Evolutionary conservation across 1,140 invertebrate species (phyloP).

Genomic region (Drosophila pseudoobscura): DNA sequence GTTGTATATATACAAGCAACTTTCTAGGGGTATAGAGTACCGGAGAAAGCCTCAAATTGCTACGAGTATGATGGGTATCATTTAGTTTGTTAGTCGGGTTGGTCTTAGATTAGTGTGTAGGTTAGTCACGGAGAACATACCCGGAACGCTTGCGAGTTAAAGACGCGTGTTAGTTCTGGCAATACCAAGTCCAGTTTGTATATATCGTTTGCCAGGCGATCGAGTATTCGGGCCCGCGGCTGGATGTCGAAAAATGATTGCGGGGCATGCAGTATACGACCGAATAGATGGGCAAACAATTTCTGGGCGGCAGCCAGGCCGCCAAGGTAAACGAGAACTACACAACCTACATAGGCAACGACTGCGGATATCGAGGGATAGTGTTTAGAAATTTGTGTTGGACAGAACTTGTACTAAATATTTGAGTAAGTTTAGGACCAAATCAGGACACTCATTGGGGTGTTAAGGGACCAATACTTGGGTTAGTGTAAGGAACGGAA

Average conservation of each 20-base stretch:
- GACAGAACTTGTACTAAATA: background rate
- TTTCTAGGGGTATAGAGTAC: background rate
- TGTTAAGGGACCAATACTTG: slow-evolving; percentile 17
- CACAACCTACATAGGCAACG: slow-evolving; percentile 45
- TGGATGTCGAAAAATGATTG: slow-evolving; percentile 91
- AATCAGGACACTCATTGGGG: background rate
- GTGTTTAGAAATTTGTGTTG: background rate
- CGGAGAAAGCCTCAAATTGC: slow-evolving; percentile 43
- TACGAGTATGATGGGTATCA: slow-evolving; percentile 16
- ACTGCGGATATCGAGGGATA: slow-evolving; percentile 35
- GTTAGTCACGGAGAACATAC: slow-evolving; percentile 79
- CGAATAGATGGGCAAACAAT: slow-evolving; percentile 84
- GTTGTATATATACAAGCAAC: slow-evolving; percentile 27
- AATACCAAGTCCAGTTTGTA: slow-evolving; percentile 86
- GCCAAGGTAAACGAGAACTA: slow-evolving; percentile 52
- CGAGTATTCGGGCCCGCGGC: slow-evolving; percentile 89
- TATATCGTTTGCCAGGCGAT: slow-evolving; percentile 90
- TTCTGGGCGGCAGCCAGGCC: slow-evolving; percentile 47
- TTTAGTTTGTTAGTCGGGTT: slow-evolving; percentile 34
- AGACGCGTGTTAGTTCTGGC: slow-evolving; percentile 80
- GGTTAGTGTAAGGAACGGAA: background rate
- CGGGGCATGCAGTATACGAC: slow-evolving; percentile 86
- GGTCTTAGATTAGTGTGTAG: slow-evolving; percentile 29
- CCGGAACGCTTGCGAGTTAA: slow-evolving; percentile 76
- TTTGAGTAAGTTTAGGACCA: background rate